Evolutionary conservation across 2,113 vertebrate genomes (phyloP).

Genomic region (Castor canadensis): DNA sequence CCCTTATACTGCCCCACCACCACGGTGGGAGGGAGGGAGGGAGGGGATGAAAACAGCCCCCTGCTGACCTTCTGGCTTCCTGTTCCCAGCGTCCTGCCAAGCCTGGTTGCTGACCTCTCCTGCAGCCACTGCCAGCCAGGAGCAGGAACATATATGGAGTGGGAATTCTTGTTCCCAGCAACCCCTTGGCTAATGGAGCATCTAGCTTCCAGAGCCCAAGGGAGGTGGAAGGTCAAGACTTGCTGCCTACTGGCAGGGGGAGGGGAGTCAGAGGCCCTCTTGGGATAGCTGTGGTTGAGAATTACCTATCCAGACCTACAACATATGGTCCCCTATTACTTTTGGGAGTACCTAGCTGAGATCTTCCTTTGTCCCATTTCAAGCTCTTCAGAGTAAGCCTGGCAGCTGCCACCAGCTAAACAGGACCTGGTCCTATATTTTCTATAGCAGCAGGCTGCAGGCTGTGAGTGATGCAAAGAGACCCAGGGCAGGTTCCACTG

Average conservation of each 20-base stretch:
- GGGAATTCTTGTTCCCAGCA: neutral
- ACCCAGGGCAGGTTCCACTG: accelerated
- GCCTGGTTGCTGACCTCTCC: conserved; percentile 64
- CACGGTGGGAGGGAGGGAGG: neutral
- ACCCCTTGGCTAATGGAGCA: neutral
- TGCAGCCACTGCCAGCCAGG: conserved; percentile 36
- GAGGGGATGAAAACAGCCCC: neutral
- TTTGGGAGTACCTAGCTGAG: neutral
- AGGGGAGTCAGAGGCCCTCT: neutral
- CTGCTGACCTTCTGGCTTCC: conserved; percentile 46
- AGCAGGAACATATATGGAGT: conserved; percentile 19
- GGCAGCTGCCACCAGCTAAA: neutral
- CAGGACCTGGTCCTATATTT: accelerated
- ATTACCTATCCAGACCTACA: neutral
- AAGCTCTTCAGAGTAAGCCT: neutral
- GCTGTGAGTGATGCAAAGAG: neutral
- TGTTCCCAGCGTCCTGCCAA: conserved; percentile 69
- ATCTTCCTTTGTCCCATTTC: neutral
- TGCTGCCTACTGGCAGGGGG: neutral
- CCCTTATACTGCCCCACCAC: neutral
- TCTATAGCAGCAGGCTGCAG: accelerated
- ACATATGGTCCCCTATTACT: neutral
- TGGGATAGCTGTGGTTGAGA: neutral
- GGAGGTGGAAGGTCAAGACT: neutral
- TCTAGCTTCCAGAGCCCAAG: conserved; percentile 47